These are phyloP conservation scores for Phrynocephalus vlangalii DNA, from an alignment of 2,797 vertebrate genomes.

Conservation along the genomic window DNA sequence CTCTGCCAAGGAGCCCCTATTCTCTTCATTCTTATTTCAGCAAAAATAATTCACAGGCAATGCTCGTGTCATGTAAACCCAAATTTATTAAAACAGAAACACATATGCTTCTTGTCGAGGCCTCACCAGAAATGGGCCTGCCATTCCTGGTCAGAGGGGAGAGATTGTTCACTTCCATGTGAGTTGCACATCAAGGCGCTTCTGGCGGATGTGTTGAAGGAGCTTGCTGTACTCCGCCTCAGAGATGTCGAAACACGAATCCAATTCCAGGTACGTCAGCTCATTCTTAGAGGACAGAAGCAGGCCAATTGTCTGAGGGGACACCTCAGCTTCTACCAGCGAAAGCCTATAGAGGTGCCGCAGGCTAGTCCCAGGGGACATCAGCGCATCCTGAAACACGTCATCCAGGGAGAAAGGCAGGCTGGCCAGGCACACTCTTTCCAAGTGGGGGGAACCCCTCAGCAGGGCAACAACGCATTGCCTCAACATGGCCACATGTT, in stretches of 20 bases:
- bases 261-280: too few relatives aligned
- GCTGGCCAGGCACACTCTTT: conserved; percentile 75
- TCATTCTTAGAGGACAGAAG: conserved; percentile 57
- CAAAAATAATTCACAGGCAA: background rate
- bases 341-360: conserved; percentile 53
- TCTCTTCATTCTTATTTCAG: background rate
- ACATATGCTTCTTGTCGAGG: background rate
- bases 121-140: background rate
- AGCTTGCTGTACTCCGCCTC: conserved; percentile 61
- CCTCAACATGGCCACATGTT: conserved; percentile 69
- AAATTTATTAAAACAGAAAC: conserved; percentile 53
- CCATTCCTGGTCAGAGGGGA: background rate
- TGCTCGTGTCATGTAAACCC: background rate
- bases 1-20: too few relatives aligned
- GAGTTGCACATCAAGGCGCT: conserved; percentile 56
- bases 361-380: accelerated
- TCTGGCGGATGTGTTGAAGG: background rate
- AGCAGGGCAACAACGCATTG: conserved; percentile 76
- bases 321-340: conserved; percentile 55
- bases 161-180: conserved; percentile 51
- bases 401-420: conserved; percentile 79
- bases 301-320: background rate
- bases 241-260: conserved; percentile 58
- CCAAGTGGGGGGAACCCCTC: conserved; percentile 71
- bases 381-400: conserved; percentile 52